phyloP scores from a whole-genome alignment of 2,797 vertebrate species.

The Paguma larvata region DNA sequence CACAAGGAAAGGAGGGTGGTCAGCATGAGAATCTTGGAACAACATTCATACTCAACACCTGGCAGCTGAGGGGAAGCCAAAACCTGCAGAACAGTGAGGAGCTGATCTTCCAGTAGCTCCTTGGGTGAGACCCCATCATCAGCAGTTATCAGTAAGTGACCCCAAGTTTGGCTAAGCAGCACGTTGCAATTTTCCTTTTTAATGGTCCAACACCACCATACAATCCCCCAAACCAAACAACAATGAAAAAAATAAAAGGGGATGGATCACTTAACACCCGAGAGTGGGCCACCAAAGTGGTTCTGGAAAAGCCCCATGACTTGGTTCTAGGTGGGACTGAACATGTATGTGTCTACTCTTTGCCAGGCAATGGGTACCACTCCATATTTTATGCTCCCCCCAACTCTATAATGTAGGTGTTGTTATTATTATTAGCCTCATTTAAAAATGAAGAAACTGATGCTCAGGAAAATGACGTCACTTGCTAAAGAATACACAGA shows the following conservation, averaged over 20 bases:
- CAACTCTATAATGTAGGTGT: not conserved
- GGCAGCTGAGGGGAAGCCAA: too few relatives aligned
- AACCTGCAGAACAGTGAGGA: not conserved
- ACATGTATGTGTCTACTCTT: not conserved
- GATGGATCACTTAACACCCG: too few relatives aligned
- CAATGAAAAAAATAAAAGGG: not conserved
- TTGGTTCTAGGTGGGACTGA: not conserved
- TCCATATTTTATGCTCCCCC: not conserved
- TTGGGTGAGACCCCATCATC: not conserved
- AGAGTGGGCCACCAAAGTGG: not conserved
- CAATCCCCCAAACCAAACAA: not conserved
- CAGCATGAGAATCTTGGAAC: fast-evolving
- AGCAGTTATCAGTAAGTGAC: not conserved
- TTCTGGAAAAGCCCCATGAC: not conserved
- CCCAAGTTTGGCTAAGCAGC: not conserved
- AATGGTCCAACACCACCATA: not conserved
- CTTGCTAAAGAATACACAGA: not conserved
- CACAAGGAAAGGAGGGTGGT: not conserved
- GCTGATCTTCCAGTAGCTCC: not conserved
- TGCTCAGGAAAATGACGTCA: not conserved
- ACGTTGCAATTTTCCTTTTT: not conserved
- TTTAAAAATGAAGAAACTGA: not conserved
- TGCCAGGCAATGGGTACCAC: too few relatives aligned
- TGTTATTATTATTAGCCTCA: not conserved
- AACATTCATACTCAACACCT: too few relatives aligned